Evolutionary conservation across 2,113 vertebrate genomes (phyloP), one percentile per base, ranked within the genome.

Genomic region (Plestiodon gilberti): DNA sequence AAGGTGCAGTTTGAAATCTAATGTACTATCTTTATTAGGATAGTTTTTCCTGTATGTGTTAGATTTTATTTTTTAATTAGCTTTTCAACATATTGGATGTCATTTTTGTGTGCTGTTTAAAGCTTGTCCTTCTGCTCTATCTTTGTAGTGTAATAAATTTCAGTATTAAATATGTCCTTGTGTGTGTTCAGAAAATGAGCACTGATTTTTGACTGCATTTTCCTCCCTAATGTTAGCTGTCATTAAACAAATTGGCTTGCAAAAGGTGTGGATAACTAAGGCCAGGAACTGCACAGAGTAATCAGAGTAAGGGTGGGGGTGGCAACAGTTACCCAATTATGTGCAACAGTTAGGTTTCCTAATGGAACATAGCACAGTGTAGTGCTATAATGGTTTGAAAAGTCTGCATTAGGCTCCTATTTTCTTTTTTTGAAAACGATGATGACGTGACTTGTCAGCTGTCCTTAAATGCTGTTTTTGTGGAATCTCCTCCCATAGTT

Each of bases 131-230:
- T 43, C 71, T 43, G 71, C 38, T 74, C 20, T 74, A 25, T 38
- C 38, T 43, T 38, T 40, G 22, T 73, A 25, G 40, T 74, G 71
- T 74, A 43, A 74, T 43, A 40, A 43, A 74, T 74, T 43, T 43
- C 71, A 74, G n/a, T 30, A 23, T 40, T 0, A 2, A 59, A 81
- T 85, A 87, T 15, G 81, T 75, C 1, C 81, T 82, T 82, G 81
- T 55, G 80, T 13, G 57, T 74, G 18, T 69, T 69, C 64, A 57
- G 0, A 80, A 38, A 48, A 65, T 79, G 59, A 79, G 18, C 38
- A 48, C 20, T 43, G 33, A 25, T 89, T 93, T 38, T 89, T 71
- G 89, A 81, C 61, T 85, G 83, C 35, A 1, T 75, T 93, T 87
- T 93, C 2, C 25, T 43, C 40, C 75, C 22, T 77, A 67, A 67